A percentile compares a stretch with the other conserved stretches of the same genome.
These are phyloP conservation scores for Arnoldichthys spilopterus DNA, from an alignment of 2,797 vertebrate genomes.

Conservation along the genomic window DNA sequence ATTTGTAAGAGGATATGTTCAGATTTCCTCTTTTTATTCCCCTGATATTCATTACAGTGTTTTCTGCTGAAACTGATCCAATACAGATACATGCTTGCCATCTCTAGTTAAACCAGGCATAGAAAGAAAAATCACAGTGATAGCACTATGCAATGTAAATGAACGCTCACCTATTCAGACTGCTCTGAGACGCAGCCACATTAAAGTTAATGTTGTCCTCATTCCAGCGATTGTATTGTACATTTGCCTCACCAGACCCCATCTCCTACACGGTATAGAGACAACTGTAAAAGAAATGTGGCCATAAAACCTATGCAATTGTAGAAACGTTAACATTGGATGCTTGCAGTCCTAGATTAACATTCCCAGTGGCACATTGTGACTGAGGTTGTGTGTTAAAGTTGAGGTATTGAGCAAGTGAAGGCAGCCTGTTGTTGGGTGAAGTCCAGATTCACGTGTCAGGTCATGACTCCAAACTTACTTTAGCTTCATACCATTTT, in stretches of 20 bases:
- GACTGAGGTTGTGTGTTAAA: conserved; percentile 16
- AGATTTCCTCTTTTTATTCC: too few species aligned
- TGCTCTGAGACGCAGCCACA: conserved; percentile 59
- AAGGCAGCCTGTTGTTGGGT: conserved; percentile 22
- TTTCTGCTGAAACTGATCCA: too few species aligned
- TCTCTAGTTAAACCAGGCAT: too few species aligned
- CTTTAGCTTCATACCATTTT: not conserved
- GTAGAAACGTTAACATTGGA: not conserved
- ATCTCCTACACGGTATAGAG: conserved; percentile 40
- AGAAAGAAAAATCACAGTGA: too few species aligned
- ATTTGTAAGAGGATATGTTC: too few species aligned
- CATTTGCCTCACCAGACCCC: conserved; percentile 61
- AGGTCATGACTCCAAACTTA: conserved; percentile 25
- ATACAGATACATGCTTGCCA: too few species aligned
- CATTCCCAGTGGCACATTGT: conserved; percentile 3
- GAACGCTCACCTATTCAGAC: conserved; percentile 70
- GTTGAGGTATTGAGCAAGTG: conserved; percentile 40
- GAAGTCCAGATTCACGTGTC: conserved; percentile 34
- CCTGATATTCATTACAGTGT: too few species aligned
- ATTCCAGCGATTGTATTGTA: conserved; percentile 82
- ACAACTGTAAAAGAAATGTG: conserved; percentile 12
- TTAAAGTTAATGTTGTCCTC: conserved; percentile 78
- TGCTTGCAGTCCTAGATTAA: not conserved
- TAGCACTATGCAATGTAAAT: not conserved
- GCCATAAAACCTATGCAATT: not conserved